A percentile compares a stretch with the other conserved stretches of the same genome.
Evolutionary conservation across 2,113 vertebrate genomes (phyloP).

Genomic region (Ophiodon elongatus): DNA sequence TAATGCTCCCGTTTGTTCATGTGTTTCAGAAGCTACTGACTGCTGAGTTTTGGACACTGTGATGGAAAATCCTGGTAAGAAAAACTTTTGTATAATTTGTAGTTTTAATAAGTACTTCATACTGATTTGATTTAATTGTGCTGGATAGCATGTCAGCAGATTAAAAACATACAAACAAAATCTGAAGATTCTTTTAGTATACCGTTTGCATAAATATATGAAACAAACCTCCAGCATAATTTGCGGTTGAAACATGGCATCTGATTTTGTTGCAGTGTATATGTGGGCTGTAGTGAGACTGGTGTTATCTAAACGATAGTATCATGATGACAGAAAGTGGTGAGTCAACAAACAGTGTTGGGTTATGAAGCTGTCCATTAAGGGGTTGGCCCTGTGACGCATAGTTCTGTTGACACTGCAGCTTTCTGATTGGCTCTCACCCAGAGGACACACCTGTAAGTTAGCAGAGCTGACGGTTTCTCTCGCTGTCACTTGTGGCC

Average conservation of each 20-base stretch:
- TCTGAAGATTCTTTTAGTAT: neutral
- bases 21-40: conserved; percentile 70
- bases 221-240: neutral
- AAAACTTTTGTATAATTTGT: neutral
- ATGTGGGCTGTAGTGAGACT: neutral
- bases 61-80: conserved; percentile 84
- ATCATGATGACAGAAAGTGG: conserved; percentile 50
- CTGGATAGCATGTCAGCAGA: neutral
- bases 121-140: neutral
- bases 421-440: conserved; percentile 69
- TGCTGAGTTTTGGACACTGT: conserved; percentile 60
- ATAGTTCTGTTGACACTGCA: conserved; percentile 51
- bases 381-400: conserved; percentile 59
- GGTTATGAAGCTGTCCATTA: conserved; percentile 1
- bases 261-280: neutral
- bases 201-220: neutral
- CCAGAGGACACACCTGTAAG: conserved; percentile 71
- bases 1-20: neutral
- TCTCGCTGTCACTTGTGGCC: conserved; percentile 33
- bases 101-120: neutral
- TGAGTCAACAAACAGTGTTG: conserved; percentile 38
- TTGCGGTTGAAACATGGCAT: neutral
- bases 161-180: neutral
- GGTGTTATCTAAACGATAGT: neutral
- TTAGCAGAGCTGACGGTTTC: conserved; percentile 45